Evolutionary conservation across 2,888 invertebrate genomes (phyloP).

Genomic region (Ichneumoninae sp.): DNA sequence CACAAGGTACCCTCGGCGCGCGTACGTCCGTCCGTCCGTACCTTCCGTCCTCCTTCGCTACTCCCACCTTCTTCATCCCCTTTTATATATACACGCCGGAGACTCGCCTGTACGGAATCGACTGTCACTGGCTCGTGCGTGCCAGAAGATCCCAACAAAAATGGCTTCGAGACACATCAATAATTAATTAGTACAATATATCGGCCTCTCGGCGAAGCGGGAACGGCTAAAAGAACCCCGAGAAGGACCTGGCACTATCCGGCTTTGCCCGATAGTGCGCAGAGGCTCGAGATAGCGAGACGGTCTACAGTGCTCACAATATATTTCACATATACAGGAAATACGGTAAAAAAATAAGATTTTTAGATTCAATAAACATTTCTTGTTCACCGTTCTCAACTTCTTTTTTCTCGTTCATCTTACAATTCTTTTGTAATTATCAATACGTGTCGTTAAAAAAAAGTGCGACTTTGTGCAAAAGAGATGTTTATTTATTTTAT

Average conservation of each 20-base stretch:
- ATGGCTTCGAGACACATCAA: slow-evolving; percentile 79
- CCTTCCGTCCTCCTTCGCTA: slow-evolving; percentile 23
- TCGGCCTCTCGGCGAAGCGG: slow-evolving; percentile 67
- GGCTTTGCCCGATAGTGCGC: slow-evolving; percentile 13
- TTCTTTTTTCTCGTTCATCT: too few relatives aligned
- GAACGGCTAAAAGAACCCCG: slow-evolving; percentile 2
- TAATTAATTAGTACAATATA: slow-evolving; percentile 82
- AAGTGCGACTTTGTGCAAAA: too few relatives aligned
- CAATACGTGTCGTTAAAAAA: too few relatives aligned
- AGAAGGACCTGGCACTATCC: slow-evolving; percentile 31
- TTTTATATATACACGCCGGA: slow-evolving; percentile 16
- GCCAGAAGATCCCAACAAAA: slow-evolving; percentile 71
- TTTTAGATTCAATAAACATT: too few relatives aligned
- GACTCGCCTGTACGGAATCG: not conserved
- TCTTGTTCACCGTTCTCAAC: too few relatives aligned
- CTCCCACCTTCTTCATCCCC: slow-evolving; percentile 27
- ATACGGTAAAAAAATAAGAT: not conserved
- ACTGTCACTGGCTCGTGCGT: slow-evolving; percentile 50
- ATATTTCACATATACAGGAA: not conserved
- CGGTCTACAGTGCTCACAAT: not conserved
- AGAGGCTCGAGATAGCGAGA: slow-evolving; percentile 36
- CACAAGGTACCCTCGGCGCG: slow-evolving; percentile 60
- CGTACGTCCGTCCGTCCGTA: slow-evolving; percentile 39
- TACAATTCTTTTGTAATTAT: not conserved
- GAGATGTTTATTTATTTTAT: too few relatives aligned